A percentile compares a stretch with the other conserved stretches of the same genome.
Evolutionary conservation across 2,888 invertebrate species (phyloP).

Genomic region (Hydraecia micacea): DNA sequence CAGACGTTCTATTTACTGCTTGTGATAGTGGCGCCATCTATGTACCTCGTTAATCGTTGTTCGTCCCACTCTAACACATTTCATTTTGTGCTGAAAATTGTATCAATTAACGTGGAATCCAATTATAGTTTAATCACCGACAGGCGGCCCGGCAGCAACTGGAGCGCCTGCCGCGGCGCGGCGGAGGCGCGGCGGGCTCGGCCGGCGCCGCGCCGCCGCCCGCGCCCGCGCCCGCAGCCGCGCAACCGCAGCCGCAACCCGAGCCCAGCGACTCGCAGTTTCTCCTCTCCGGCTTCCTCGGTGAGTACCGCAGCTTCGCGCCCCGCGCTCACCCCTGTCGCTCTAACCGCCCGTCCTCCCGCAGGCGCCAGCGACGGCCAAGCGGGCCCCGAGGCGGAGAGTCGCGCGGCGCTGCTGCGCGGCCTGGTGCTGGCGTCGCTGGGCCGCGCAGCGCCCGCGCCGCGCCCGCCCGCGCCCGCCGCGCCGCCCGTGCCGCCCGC

Average conservation of each 20-base stretch:
- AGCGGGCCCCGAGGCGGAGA: conserved; percentile 78
- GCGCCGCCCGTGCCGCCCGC: conserved; percentile 66
- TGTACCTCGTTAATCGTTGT: not conserved
- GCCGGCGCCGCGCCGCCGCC: conserved; percentile 87
- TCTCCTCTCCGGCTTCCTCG: conserved; percentile 83
- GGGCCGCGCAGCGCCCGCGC: conserved; percentile 77
- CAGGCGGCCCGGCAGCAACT: conserved; percentile 96
- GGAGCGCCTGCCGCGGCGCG: conserved; percentile 96
- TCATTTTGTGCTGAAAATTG: not conserved
- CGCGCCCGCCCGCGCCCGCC: conserved; percentile 68
- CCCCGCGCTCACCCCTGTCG: too few species aligned
- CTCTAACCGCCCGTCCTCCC: not conserved
- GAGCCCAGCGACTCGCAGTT: conserved; percentile 81
- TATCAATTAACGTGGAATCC: conserved; percentile 26
- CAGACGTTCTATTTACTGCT: not conserved
- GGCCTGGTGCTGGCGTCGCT: conserved; percentile 87
- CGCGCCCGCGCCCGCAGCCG: conserved; percentile 77
- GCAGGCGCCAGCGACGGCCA: conserved; percentile 75
- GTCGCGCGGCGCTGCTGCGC: conserved; percentile 85
- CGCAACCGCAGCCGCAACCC: conserved; percentile 82
- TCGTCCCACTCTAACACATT: not conserved
- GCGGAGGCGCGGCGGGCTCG: conserved; percentile 90
- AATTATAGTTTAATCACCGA: conserved; percentile 61
- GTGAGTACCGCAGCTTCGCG: conserved; percentile 60
- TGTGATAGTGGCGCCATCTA: not conserved